phyloP scores from a whole-genome alignment of 2,113 vertebrate genomes.

The Laticauda colubrina region DNA sequence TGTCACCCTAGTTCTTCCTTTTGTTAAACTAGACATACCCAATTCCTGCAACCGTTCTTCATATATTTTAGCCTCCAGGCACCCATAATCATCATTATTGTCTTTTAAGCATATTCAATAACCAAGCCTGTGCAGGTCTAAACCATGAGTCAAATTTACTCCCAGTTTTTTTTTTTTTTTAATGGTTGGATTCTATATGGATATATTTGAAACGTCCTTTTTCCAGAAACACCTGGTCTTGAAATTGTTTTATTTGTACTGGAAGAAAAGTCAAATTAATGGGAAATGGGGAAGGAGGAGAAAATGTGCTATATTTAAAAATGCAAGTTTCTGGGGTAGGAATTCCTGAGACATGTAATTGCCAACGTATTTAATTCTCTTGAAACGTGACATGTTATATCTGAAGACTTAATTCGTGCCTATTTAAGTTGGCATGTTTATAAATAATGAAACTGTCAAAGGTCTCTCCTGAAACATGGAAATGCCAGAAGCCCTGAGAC shows the following conservation, averaged over 20 bases:
- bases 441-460: constrained; percentile 74
- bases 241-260: neutral
- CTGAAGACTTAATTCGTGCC: constrained; percentile 66
- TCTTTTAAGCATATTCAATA: neutral
- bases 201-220: constrained; percentile 20
- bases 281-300: neutral
- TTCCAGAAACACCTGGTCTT: neutral
- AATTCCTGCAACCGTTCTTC: neutral
- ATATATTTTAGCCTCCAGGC: neutral
- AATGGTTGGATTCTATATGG: neutral
- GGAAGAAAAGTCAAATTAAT: neutral
- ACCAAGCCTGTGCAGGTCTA: neutral
- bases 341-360: constrained; percentile 42
- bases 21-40: neutral
- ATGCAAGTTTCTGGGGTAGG: constrained; percentile 38
- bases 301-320: neutral
- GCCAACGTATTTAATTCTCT: constrained; percentile 58
- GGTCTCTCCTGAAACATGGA: constrained; percentile 65
- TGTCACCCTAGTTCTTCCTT: neutral
- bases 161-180: too few relatives aligned
- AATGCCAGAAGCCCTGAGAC: constrained; percentile 66
- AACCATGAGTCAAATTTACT: neutral
- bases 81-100: neutral
- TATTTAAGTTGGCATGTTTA: constrained; percentile 76
- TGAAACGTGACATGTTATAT: constrained; percentile 63